Conservation (phyloP, 2,797 vertebrate species). For the Perodicticus potto region DNA sequence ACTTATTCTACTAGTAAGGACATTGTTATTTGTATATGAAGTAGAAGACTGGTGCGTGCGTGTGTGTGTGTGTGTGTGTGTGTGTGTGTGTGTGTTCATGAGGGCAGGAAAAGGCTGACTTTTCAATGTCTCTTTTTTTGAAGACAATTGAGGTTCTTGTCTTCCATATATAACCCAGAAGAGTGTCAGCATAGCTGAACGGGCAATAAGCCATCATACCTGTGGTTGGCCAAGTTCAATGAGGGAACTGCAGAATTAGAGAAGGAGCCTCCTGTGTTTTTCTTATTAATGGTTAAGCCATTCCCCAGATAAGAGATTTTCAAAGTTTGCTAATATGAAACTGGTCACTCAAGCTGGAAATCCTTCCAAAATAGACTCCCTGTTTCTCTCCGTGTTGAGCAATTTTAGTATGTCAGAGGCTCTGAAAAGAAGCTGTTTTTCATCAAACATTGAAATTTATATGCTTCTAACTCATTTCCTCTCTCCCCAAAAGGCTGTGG, state of each 20-base stretch:
- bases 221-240: constrained; percentile 52
- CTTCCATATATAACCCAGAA: constrained; percentile 53
- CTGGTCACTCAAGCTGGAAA: constrained; percentile 36
- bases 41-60: neutral
- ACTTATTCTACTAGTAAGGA: constrained; percentile 25
- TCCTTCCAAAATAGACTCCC: constrained; percentile 48
- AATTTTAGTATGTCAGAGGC: constrained; percentile 10
- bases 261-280: constrained; percentile 50
- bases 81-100: neutral
- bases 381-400: constrained; percentile 54
- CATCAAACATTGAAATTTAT: constrained; percentile 1
- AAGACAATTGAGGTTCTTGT: constrained; percentile 60
- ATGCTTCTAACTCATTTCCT: constrained; percentile 14
- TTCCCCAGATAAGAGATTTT: constrained; percentile 75
- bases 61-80: neutral
- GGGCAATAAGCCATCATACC: constrained; percentile 37
- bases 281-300: constrained; percentile 81
- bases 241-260: constrained; percentile 49
- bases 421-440: constrained; percentile 53
- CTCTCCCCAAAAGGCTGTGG: neutral
- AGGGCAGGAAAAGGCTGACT: neutral
- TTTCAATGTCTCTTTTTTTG: neutral
- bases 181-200: neutral
- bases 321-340: constrained; percentile 68
- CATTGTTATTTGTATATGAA: neutral